Percentiles rank a stretch among this genome's conserved stretches.
These are phyloP conservation scores for Bombylius discolor DNA, from an alignment of 2,888 invertebrate genomes.

Conservation along the genomic window DNA sequence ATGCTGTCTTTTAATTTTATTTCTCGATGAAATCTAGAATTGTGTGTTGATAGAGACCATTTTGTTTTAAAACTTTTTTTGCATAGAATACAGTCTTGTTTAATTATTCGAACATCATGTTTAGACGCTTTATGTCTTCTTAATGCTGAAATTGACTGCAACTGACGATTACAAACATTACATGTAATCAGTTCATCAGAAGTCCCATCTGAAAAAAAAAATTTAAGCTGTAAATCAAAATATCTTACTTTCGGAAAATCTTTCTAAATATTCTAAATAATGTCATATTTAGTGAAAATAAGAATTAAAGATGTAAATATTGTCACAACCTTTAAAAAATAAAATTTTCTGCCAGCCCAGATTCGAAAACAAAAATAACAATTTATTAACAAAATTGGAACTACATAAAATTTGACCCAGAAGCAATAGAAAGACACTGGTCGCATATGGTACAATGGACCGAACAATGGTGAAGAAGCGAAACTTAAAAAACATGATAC, in stretches of 20 bases:
- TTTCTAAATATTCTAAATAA: too few species aligned
- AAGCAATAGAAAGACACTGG: too few species aligned
- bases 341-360: too few species aligned
- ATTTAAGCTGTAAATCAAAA: not conserved
- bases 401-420: too few species aligned
- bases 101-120: conserved; percentile 28
- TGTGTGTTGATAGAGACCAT: conserved; percentile 36
- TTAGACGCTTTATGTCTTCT: conserved; percentile 32
- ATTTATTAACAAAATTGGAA: too few species aligned
- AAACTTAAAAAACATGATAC: too few species aligned
- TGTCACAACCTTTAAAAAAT: too few species aligned
- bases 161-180: conserved; percentile 26
- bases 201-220: conserved; percentile 6
- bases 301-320: too few species aligned
- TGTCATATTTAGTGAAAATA: too few species aligned
- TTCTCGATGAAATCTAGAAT: conserved; percentile 33
- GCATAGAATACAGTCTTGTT: conserved; percentile 30
- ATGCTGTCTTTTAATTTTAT: conserved; percentile 27
- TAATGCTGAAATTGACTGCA: conserved; percentile 31
- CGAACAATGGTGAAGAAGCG: too few species aligned
- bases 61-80: conserved; percentile 35
- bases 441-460: too few species aligned
- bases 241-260: not conserved
- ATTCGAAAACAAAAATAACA: too few species aligned
- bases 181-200: conserved; percentile 22